phyloP scores from a whole-genome alignment of 2,888 invertebrate genomes.

The Plagodis dolabraria region DNA sequence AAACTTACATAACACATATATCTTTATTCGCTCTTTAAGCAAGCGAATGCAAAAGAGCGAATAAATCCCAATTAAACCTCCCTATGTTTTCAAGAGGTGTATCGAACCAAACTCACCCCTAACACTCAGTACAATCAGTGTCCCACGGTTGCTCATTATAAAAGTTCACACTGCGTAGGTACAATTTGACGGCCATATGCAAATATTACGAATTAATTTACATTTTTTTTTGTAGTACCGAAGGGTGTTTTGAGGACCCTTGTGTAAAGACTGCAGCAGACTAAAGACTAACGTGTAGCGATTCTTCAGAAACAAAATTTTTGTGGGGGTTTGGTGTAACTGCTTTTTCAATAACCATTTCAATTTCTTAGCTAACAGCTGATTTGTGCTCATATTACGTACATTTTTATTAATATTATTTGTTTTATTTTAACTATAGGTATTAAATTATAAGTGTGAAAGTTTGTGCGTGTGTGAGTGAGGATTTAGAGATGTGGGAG shows the following conservation, averaged over 20 bases:
- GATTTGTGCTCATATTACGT: too few species aligned
- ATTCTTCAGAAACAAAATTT: too few species aligned
- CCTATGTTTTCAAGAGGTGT: conserved; percentile 15
- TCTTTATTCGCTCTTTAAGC: not conserved
- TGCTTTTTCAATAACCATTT: too few species aligned
- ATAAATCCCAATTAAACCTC: not conserved
- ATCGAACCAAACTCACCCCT: conserved; percentile 10
- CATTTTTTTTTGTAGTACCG: conserved; percentile 23
- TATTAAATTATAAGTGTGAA: too few species aligned
- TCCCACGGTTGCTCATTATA: conserved; percentile 36
- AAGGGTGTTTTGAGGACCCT: conserved; percentile 19
- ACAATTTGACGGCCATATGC: conserved; percentile 41
- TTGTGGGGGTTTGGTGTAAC: too few species aligned
- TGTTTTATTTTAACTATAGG: conserved; percentile 1
- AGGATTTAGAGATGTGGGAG: too few species aligned
- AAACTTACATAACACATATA: too few species aligned
- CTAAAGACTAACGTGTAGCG: too few species aligned
- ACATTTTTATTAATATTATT: too few species aligned
- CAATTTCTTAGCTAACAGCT: too few species aligned
- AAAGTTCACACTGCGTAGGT: conserved; percentile 45
- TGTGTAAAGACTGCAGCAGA: conserved; percentile 1
- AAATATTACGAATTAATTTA: conserved; percentile 39
- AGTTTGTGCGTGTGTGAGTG: too few species aligned
- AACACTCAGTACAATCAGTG: conserved; percentile 40
- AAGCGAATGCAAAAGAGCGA: not conserved